Evolutionary conservation across 2,797 vertebrate species (phyloP), one percentile per base, ranked within the genome.

Genomic region (Buceros bicornis): DNA sequence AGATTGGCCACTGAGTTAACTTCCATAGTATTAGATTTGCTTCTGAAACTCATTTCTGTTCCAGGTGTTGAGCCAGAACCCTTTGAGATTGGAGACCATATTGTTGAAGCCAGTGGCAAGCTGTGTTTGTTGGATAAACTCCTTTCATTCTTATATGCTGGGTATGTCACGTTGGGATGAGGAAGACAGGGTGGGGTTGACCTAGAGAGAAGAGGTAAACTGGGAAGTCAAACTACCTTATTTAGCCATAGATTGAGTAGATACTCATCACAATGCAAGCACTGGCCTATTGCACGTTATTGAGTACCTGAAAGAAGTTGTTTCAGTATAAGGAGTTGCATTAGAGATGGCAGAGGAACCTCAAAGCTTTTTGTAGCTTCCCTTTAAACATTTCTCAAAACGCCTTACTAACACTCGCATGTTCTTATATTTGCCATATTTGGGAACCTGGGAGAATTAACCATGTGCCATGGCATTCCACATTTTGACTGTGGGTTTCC

Each of bases 61-160:
- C 29, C 76, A 99, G 99, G 99, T 61, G 99, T 99, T 87, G 99
- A 99, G 82, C 99, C 99, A n/a, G 99, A 99, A 92, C 99, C 99
- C 2, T 99, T 99, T 97, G 98, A 98, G 93, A 98, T 99, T 92
- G 99, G 99, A 84, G 98, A 99, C 26, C 99, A 99, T 96, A 98
- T 99, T 35, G 88, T 99, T 19, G 98, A 99, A 95, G 99, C 98
- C 93, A 99, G 99, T 85, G 99, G 99, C 71, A 99, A 99, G 89
- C 98, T 99, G 37, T 97, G 97, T 90, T 98, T 99, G 35, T 90
- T 99, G 80, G 99, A 99, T 97, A 98, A 97, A 87, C 98, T 99
- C 57, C 97, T 99, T 94, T 94, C 95, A 2, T 98, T 98, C 94
- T 98, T 99, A 37, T 98, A 98, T 3, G 77, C 98, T 81, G 97